Percentiles rank a stretch among this genome's conserved stretches.
phyloP scores from a whole-genome alignment of 2,113 vertebrate genomes.

The Neotoma lepida region DNA sequence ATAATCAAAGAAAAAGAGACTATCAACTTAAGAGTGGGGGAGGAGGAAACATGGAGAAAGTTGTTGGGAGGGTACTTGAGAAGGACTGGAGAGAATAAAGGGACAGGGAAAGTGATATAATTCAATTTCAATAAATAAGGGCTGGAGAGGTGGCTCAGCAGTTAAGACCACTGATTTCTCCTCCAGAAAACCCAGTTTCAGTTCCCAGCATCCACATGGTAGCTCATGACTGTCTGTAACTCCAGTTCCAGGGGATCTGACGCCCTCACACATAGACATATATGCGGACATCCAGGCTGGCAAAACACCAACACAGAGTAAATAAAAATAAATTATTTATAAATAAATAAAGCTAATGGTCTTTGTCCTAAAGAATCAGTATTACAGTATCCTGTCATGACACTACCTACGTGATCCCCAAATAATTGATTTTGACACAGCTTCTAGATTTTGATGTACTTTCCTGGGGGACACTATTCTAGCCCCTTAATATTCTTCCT shows the following conservation, averaged over 20 bases:
- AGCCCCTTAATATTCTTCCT: not conserved
- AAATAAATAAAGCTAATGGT: not conserved
- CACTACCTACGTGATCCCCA: not conserved
- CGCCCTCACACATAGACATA: too few species aligned
- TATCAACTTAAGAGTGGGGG: not conserved
- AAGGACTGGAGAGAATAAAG: not conserved
- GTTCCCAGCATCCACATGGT: too few species aligned
- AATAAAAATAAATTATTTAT: not conserved
- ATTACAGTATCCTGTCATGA: not conserved
- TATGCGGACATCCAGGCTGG: too few species aligned
- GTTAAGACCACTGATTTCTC: not conserved
- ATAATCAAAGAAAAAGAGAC: not conserved
- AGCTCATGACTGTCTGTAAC: not conserved
- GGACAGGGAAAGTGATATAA: not conserved
- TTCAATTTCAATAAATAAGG: not conserved
- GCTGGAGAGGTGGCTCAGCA: not conserved
- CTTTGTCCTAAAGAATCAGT: constrained; percentile 4
- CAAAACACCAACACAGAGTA: not conserved
- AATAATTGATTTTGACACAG: constrained; percentile 10
- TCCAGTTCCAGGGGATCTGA: not conserved
- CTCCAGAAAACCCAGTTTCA: not conserved
- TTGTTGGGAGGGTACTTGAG: too few species aligned
- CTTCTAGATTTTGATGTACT: constrained; percentile 9
- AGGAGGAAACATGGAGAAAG: not conserved
- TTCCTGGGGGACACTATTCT: not conserved